phyloP scores from a whole-genome alignment of 2,888 invertebrate genomes.

The Thymelicus acteon region DNA sequence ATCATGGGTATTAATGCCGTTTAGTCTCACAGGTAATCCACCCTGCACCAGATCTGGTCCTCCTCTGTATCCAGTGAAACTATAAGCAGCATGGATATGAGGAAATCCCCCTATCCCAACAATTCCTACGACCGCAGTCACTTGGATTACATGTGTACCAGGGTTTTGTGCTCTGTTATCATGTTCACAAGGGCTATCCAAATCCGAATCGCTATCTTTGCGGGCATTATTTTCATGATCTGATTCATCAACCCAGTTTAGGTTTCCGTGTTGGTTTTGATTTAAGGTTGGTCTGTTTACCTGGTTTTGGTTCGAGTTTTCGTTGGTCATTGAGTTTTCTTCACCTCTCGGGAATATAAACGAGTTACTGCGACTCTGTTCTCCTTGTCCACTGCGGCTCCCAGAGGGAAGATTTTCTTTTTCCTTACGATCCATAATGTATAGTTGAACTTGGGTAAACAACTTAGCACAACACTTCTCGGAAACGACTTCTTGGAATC shows the following conservation, averaged over 20 bases:
- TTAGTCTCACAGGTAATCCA: neutral
- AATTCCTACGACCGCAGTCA: neutral
- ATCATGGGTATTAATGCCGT: neutral
- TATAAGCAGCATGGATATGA: neutral
- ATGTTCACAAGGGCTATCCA: no score
- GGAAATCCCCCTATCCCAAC: neutral
- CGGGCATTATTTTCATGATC: no score
- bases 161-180: no score
- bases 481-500: neutral
- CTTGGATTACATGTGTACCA: neutral
- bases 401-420: neutral
- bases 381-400: neutral
- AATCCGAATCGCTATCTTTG: no score
- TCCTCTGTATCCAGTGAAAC: neutral
- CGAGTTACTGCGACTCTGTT: neutral
- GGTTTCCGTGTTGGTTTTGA: no score
- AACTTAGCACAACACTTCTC: no score
- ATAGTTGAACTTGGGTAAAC: neutral
- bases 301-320: no score
- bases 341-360: neutral
- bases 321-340: neutral
- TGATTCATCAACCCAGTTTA: no score
- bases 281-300: no score
- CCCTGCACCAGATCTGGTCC: neutral
- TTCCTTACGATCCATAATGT: neutral